Base-by-base conservation (phyloP, 2,888 invertebrate genomes). In the Steinernema scapterisci region DNA sequence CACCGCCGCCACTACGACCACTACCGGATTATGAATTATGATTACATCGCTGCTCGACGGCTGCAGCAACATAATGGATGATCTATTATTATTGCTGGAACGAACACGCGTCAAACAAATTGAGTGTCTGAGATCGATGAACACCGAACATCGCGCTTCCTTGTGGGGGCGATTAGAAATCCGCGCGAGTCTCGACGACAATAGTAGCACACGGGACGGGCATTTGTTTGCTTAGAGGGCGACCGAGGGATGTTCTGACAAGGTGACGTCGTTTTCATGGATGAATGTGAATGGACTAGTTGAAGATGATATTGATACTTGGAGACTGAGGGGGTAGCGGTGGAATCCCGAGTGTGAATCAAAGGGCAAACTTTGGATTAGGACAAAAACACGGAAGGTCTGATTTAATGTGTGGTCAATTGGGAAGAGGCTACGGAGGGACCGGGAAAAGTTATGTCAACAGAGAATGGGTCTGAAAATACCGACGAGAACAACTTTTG, bases 11-110 rank as follows among this genome's bases (percentile, higher is more conserved):
- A 9, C 38, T 38, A 38, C 3, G 5, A 38, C 21, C 54, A 54
- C 25, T 31, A 38, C 27, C 27, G 63, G 31, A 63, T 63, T 63
- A 63, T 31, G 63, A 63, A 63, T 63, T 63, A 31, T 63, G 63
- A 63, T 27, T 16, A 25, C 63, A 31, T 9, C 27, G 27, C 27
- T 63, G 63, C 31, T 31, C 27, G 9, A 16, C 48, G 19, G 48
- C 48, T 48, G 48, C 48, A 48, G 48, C 11, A 31, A 63, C 11
- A 52, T 52, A 52, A 52, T 52, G 23, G 52, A 52, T 52, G 52
- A 52, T 52, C 52, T 21, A 52, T 52, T 21, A 23, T 21, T 9
- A 21, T 19, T n/a, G 52, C 52, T 52, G 52, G 21, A 52, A 52
- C 52, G 21, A 21, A 5, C 38, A 38, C 52, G 52, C 19, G 21